Evolutionary conservation across 2,113 vertebrate species (phyloP).

Genomic region (Amphilophus citrinellus): DNA sequence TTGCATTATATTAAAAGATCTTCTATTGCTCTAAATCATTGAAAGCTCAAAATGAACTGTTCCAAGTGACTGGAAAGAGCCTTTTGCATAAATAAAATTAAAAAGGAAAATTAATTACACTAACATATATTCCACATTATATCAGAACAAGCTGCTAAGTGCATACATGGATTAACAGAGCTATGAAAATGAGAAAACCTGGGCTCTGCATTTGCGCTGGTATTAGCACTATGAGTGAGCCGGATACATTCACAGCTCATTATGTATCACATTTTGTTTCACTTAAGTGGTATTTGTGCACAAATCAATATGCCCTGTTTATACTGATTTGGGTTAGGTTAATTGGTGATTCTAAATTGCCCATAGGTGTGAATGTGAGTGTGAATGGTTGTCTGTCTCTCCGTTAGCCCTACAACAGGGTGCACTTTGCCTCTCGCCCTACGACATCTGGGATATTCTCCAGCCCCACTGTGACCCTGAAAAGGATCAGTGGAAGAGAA

Average conservation of each 20-base stretch:
- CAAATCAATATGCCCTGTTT: not conserved
- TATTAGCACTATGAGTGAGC: too few species aligned
- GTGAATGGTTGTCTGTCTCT: too few species aligned
- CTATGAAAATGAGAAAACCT: too few species aligned
- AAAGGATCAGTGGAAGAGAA: too few species aligned
- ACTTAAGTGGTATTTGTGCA: not conserved
- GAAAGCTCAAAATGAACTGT: not conserved
- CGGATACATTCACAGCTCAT: not conserved
- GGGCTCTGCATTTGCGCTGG: too few species aligned
- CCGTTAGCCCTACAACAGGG: too few species aligned
- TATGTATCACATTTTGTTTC: accelerated
- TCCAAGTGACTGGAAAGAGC: not conserved
- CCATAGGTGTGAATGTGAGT: too few species aligned
- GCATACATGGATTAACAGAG: not conserved
- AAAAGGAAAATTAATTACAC: not conserved
- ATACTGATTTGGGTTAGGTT: too few species aligned
- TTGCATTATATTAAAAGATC: not conserved
- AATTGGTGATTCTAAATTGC: too few species aligned
- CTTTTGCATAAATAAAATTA: not conserved
- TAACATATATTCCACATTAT: not conserved
- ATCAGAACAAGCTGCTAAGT: accelerated
- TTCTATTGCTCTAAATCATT: not conserved
- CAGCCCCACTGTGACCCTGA: too few species aligned
- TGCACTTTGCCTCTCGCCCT: too few species aligned
- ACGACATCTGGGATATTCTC: too few species aligned